A percentile compares a stretch with the other conserved stretches of the same genome.
phyloP scores from a whole-genome alignment of 2,113 vertebrate species.

The Psammodynastes pulverulentus region DNA sequence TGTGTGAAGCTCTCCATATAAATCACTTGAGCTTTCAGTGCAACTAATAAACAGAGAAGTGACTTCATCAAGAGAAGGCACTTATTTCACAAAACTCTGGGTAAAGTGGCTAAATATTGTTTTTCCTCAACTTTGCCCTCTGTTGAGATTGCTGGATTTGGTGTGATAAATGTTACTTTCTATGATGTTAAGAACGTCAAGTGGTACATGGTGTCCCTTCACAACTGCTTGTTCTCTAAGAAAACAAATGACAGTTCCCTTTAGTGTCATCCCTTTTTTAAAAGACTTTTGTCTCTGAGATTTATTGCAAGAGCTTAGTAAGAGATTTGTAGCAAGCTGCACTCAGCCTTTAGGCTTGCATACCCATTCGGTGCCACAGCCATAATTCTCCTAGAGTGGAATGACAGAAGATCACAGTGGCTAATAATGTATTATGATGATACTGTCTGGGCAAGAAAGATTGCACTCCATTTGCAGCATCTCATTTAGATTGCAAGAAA shows the following conservation, averaged over 20 bases:
- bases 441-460: slow-evolving; percentile 56
- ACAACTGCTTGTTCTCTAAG: slow-evolving; percentile 40
- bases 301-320: slow-evolving; percentile 68
- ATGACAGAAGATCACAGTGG: slow-evolving; percentile 65
- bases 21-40: not conserved
- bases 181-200: slow-evolving; percentile 42
- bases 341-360: slow-evolving; percentile 63
- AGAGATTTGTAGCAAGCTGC: slow-evolving; percentile 70
- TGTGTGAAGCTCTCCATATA: not conserved
- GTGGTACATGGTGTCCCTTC: slow-evolving; percentile 34
- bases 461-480: slow-evolving; percentile 46
- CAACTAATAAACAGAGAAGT: slow-evolving; percentile 14
- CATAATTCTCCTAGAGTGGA: slow-evolving; percentile 64
- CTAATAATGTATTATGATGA: slow-evolving; percentile 70
- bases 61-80: not conserved
- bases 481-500: slow-evolving; percentile 52
- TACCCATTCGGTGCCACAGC: slow-evolving; percentile 51
- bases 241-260: slow-evolving; percentile 65
- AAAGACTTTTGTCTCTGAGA: slow-evolving; percentile 62
- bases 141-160: slow-evolving; percentile 12
- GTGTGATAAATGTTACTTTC: slow-evolving; percentile 48
- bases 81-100: slow-evolving; percentile 1
- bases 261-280: slow-evolving; percentile 14
- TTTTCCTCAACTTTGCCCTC: not conserved
- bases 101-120: not conserved